phyloP scores from a whole-genome alignment of 2,888 invertebrate genomes.

The Apotomis capreana region DNA sequence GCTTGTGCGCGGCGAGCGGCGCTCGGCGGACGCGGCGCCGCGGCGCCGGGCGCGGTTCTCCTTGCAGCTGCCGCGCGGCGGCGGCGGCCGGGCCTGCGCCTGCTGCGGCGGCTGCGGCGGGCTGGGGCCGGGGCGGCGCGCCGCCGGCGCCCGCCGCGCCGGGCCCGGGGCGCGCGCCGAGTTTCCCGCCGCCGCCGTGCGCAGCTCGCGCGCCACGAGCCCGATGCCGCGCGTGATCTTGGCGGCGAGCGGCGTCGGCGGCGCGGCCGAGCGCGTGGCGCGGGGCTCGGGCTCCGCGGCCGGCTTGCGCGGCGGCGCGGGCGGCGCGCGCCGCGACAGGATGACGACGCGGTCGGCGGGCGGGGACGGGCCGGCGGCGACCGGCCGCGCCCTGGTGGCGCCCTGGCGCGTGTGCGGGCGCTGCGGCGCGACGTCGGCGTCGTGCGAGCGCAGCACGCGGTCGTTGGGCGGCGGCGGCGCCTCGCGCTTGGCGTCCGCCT shows the following conservation, averaged over 20 bases:
- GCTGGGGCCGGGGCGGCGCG: conserved; percentile 57
- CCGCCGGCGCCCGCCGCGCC: conserved; percentile 69
- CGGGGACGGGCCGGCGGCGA: conserved; percentile 28
- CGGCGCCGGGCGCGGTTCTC: conserved; percentile 59
- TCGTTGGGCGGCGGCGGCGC: conserved; percentile 57
- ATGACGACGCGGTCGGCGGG: conserved; percentile 67
- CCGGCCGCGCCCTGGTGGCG: conserved; percentile 27
- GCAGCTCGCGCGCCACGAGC: conserved; percentile 69
- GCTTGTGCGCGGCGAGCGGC: conserved; percentile 53
- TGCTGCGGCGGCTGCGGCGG: conserved; percentile 57
- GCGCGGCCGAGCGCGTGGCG: conserved; percentile 46
- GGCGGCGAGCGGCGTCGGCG: conserved; percentile 45
- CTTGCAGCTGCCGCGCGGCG: conserved; percentile 56
- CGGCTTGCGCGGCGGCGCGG: conserved; percentile 48
- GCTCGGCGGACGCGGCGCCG: conserved; percentile 48
- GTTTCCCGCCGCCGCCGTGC: conserved; percentile 68
- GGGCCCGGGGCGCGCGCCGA: conserved; percentile 73
- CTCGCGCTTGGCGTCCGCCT: conserved; percentile 55
- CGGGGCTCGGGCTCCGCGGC: conserved; percentile 42
- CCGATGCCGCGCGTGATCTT: conserved; percentile 45
- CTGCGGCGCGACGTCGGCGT: conserved; percentile 63
- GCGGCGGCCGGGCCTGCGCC: conserved; percentile 54
- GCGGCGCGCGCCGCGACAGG: conserved; percentile 62
- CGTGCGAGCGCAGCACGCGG: conserved; percentile 77
- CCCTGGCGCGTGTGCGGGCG: conserved; percentile 48